Evolutionary conservation across 2,888 invertebrate species (phyloP), one percentile per base, ranked within the genome.

Genomic region (Athalia cordata): DNA sequence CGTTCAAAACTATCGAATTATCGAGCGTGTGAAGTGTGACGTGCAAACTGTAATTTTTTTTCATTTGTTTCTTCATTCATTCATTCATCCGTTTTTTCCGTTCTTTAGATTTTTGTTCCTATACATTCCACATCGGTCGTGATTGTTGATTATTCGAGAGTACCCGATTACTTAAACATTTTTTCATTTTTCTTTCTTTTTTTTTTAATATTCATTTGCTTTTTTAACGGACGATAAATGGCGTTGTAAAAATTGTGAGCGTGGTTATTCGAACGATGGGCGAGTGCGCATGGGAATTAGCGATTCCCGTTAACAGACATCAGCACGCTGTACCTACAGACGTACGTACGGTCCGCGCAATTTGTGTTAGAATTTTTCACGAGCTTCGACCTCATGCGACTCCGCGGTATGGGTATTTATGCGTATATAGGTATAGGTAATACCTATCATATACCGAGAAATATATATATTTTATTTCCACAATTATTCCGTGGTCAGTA

Each of bases 321-420:
- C 43, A 11, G n/a, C 45, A 45, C 11, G 11, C 29, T 47, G 13
- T 15, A 47, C 59, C 59, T 47, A 45, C 59, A n/a, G 59, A 47
- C 57, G 45, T 9, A 13, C 11, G 29, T 4, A 13, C 68, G 7
- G 15, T 29, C 29, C 75, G 75, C 49, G 75, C 64, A 75, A 75
- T 75, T 75, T 75, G 75, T 75, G 75, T 75, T 75, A 64, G 75
- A 75, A 75, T 75, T 75, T 75, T 64, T 75, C 62, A 29, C 75
- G 43, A 75, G 75, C 59, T 47, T 13, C 9, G 47, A n/a, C 15
- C 45, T n/a, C 43, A 13, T 59, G 61, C 72, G 72, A 45, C 59
- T 72, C 45, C n/a, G 68, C 55, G 52, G 52, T n/a, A 52, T 29
- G 13, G 45, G 47, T 59, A 50, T 15, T 29, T 15, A 67, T 52